phyloP scores from a whole-genome alignment of 2,113 vertebrate species.

The Salvator merianae region DNA sequence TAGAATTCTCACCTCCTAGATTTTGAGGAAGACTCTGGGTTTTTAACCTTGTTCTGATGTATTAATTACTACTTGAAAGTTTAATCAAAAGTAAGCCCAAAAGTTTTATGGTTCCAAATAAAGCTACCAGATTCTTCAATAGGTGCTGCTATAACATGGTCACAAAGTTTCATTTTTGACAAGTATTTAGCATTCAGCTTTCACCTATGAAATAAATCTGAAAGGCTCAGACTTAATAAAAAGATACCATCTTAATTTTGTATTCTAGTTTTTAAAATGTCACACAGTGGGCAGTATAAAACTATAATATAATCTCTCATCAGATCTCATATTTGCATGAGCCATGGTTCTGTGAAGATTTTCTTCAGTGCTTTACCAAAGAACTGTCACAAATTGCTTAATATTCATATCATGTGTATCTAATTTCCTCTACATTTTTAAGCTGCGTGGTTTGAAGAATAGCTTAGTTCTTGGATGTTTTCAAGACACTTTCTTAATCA shows the following conservation, averaged over 20 bases:
- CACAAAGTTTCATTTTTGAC: constrained; percentile 5
- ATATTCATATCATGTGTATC: constrained; percentile 1
- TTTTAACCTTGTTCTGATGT: neutral
- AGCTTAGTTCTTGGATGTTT: constrained; percentile 21
- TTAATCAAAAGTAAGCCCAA: neutral
- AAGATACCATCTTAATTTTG: neutral
- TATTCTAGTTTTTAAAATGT: constrained; percentile 45
- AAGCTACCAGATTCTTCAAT: neutral
- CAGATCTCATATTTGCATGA: constrained; percentile 32
- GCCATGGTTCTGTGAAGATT: constrained; percentile 11
- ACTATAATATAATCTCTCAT: constrained; percentile 26
- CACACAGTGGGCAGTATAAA: neutral
- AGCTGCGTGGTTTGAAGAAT: constrained; percentile 27
- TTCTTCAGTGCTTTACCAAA: constrained; percentile 34
- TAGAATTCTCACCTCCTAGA: neutral
- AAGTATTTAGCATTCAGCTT: constrained; percentile 7
- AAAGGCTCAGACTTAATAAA: constrained; percentile 25
- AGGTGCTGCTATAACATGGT: neutral
- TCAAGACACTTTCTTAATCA: constrained; percentile 34
- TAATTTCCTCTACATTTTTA: constrained; percentile 12
- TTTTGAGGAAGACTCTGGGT: neutral
- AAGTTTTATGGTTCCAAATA: too few relatives aligned
- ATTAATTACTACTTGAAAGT: neutral
- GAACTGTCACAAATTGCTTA: constrained; percentile 31
- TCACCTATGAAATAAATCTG: constrained; percentile 13